phyloP scores from a whole-genome alignment of 2,888 invertebrate species.

The Parascotia fuliginaria region DNA sequence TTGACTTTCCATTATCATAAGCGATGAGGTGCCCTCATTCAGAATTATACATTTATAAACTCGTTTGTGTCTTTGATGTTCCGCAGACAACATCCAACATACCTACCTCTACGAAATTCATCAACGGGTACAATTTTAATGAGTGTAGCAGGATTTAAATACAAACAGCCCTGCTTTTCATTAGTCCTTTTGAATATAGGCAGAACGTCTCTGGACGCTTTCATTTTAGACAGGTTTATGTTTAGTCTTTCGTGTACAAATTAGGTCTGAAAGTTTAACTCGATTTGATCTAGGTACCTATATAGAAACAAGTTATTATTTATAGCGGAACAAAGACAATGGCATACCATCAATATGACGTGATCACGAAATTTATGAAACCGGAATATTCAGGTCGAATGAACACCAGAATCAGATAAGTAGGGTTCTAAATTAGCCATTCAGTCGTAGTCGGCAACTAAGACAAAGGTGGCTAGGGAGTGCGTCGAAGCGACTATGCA shows the following conservation, averaged over 20 bases:
- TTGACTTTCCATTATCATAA: conserved; percentile 74
- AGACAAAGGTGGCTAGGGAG: conserved; percentile 75
- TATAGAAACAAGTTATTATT: conserved; percentile 44
- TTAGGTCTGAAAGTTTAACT: conserved; percentile 49
- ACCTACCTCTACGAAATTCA: conserved; percentile 51
- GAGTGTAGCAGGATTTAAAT: conserved; percentile 43
- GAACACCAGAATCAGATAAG: conserved; percentile 81
- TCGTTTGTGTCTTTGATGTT: conserved; percentile 44
- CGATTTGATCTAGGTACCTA: conserved; percentile 36
- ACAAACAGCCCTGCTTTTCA: conserved; percentile 52
- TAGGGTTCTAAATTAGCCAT: conserved; percentile 76
- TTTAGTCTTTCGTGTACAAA: conserved; percentile 41
- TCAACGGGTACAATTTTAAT: conserved; percentile 57
- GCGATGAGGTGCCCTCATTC: conserved; percentile 62
- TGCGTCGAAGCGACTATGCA: conserved; percentile 72
- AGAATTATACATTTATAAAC: conserved; percentile 71
- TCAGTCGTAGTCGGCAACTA: conserved; percentile 64
- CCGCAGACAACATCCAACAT: conserved; percentile 40
- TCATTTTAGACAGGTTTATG: conserved; percentile 54
- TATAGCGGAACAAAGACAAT: conserved; percentile 63
- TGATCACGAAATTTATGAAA: conserved; percentile 68
- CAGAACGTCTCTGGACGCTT: conserved; percentile 51
- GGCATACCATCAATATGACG: conserved; percentile 67
- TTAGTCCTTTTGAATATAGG: conserved; percentile 53
- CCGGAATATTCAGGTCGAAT: conserved; percentile 76